Evolutionary conservation across 1,140 invertebrate species (phyloP).

Genomic region (Popillia japonica): DNA sequence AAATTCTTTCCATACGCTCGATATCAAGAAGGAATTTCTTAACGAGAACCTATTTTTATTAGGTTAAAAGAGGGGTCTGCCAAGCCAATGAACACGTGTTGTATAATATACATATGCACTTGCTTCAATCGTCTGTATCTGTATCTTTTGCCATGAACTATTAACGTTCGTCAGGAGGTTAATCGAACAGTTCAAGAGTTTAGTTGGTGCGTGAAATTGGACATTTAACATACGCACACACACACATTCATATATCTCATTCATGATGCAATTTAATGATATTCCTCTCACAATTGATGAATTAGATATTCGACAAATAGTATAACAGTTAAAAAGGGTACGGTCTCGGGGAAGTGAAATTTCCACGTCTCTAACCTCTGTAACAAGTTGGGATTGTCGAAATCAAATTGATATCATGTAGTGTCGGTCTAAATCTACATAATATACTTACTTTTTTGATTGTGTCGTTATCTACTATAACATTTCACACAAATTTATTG

Average conservation of each 20-base stretch:
- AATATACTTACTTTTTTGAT: not conserved
- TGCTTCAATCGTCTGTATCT: not conserved
- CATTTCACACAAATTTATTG: not conserved
- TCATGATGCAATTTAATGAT: not conserved
- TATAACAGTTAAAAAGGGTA: not conserved
- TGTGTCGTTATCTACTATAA: constrained; percentile 12
- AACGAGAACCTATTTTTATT: constrained; percentile 27
- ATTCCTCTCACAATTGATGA: not conserved
- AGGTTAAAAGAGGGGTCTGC: constrained; percentile 13
- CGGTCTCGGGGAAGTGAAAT: not conserved
- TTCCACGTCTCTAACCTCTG: not conserved
- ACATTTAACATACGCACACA: not conserved
- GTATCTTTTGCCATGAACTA: constrained; percentile 15
- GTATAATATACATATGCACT: constrained; percentile 31
- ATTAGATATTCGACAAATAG: not conserved
- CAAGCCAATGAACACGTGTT: constrained; percentile 34
- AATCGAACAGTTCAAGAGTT: constrained; percentile 32
- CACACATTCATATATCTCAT: not conserved
- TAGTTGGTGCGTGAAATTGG: not conserved
- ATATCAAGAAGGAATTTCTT: constrained; percentile 11
- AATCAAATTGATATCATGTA: not conserved
- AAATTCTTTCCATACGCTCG: not conserved
- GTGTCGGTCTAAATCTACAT: not conserved
- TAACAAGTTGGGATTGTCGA: not conserved
- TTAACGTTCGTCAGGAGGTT: constrained; percentile 10